Conservation (phyloP, 2,113 vertebrate genomes). For the Melanostigma gelatinosum region DNA sequence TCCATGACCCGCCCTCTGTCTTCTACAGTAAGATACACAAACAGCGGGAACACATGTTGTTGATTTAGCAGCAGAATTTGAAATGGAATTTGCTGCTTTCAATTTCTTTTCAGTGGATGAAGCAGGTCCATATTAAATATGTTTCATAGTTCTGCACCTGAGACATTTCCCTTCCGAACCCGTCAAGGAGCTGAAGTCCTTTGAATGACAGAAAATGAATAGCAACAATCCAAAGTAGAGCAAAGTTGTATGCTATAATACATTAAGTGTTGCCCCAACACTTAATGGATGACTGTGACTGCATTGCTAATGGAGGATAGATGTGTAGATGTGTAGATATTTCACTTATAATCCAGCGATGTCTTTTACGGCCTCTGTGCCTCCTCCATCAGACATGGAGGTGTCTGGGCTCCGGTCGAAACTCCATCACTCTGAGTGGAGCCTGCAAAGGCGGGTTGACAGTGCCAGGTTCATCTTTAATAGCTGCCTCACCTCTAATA, state of each 20-base stretch:
- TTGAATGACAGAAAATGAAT: slow-evolving; percentile 18
- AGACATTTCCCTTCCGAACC: not conserved
- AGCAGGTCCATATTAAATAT: not conserved
- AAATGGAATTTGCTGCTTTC: not conserved
- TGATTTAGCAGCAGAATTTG: not conserved
- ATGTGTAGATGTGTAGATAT: no score
- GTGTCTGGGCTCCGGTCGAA: slow-evolving; percentile 46
- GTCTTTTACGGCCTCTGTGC: slow-evolving; percentile 36
- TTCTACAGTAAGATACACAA: slow-evolving; percentile 87
- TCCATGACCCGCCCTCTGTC: slow-evolving; percentile 90
- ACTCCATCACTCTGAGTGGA: slow-evolving; percentile 18
- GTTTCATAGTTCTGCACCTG: not conserved
- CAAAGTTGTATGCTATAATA: not conserved
- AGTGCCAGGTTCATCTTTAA: slow-evolving; percentile 50
- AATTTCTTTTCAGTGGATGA: not conserved
- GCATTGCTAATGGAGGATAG: slow-evolving; percentile 36
- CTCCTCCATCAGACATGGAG: slow-evolving; percentile 46
- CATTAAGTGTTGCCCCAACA: not conserved
- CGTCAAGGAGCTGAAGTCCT: slow-evolving; percentile 14
- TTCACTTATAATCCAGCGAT: not conserved
- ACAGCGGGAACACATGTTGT: not conserved
- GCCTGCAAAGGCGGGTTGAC: slow-evolving; percentile 38
- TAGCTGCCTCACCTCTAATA: slow-evolving; percentile 54
- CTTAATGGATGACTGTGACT: slow-evolving; percentile 12
- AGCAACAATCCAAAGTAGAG: not conserved